A percentile compares a stretch with the other conserved stretches of the same genome.
Conservation (phyloP, 2,113 vertebrate genomes). For the Hydrochoerus hydrochaeris region DNA sequence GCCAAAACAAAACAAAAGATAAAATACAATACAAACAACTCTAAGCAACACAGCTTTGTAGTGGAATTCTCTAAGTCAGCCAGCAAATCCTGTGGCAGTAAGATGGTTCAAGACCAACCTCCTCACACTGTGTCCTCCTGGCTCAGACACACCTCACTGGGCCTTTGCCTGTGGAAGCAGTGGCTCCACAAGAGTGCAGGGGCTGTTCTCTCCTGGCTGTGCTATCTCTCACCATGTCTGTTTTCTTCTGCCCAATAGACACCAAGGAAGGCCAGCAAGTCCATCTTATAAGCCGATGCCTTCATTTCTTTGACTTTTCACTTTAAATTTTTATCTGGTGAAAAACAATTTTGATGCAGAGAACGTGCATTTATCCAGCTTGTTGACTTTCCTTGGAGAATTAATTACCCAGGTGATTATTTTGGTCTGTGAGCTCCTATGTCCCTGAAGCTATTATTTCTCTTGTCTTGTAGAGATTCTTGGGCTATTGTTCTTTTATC, state of each 20-base stretch:
- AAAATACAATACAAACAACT: not conserved
- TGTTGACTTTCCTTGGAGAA: not conserved
- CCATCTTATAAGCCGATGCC: no score
- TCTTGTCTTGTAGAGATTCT: not conserved
- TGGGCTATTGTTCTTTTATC: not conserved
- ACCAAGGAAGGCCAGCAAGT: not conserved
- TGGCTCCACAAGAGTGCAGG: not conserved
- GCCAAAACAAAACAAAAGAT: not conserved
- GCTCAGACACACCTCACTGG: no score
- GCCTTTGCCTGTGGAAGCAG: not conserved
- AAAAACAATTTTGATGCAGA: not conserved
- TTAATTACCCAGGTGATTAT: not conserved
- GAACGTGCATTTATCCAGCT: not conserved
- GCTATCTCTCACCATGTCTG: not conserved
- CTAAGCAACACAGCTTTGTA: not conserved
- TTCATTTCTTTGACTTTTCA: not conserved
- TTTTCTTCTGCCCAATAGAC: not conserved
- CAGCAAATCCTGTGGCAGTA: not conserved
- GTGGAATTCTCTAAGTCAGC: not conserved
- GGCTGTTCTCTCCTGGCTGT: not conserved
- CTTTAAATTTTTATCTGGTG: not conserved
- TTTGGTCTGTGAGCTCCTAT: not conserved
- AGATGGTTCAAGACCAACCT: not conserved
- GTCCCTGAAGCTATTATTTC: not conserved
- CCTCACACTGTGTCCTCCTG: rapidly evolving